Evolutionary conservation across 2,888 invertebrate species (phyloP).

Genomic region (Eupithecia pulchellata): DNA sequence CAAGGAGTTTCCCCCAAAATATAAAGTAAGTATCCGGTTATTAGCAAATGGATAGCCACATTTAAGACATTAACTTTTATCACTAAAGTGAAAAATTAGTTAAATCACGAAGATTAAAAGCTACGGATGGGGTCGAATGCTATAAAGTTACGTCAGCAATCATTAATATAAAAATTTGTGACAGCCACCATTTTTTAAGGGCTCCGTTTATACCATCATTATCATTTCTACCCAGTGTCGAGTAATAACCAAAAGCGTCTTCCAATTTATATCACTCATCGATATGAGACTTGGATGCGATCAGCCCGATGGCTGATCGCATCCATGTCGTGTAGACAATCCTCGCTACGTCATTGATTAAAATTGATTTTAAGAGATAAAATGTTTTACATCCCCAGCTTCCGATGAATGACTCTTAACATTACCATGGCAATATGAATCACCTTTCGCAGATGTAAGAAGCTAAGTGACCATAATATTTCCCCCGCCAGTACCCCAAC

Average conservation of each 20-base stretch:
- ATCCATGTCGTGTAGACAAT: not conserved
- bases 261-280: not conserved
- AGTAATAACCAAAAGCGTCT: not conserved
- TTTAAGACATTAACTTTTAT: not conserved
- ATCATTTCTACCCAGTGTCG: not conserved
- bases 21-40: not conserved
- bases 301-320: no score
- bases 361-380: no score
- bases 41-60: not conserved
- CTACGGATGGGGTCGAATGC: not conserved
- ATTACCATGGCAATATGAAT: not conserved
- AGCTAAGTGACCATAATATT: not conserved
- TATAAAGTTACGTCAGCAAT: not conserved
- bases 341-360: not conserved
- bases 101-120: not conserved
- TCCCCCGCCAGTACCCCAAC: slow-evolving; percentile 47
- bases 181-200: no score
- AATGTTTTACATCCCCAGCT: no score
- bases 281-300: no score
- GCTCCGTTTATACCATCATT: not conserved
- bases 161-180: no score
- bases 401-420: no score
- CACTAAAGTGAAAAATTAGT: not conserved
- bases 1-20: not conserved
- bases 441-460: not conserved